Evolutionary conservation across 2,113 vertebrate genomes (phyloP).

Genomic region (Cnemophilus loriae): DNA sequence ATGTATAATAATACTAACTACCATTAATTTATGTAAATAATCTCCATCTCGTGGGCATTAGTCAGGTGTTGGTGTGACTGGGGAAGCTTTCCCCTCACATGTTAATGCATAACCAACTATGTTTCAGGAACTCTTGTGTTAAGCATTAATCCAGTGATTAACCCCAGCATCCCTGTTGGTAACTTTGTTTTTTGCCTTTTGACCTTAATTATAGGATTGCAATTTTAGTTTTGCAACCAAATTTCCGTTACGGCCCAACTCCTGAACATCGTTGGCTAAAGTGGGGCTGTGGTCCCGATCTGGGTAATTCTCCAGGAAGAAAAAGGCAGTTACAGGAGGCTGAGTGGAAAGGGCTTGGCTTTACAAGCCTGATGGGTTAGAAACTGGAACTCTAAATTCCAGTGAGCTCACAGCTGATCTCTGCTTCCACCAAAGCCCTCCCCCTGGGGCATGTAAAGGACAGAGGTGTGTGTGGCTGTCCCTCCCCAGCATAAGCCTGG

Average conservation of each 20-base stretch:
- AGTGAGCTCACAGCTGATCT: neutral
- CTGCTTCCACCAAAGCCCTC: neutral
- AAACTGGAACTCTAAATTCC: neutral
- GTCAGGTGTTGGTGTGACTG: neutral
- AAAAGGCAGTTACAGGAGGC: neutral
- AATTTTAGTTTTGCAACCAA: neutral
- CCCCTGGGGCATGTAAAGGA: neutral
- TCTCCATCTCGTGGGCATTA: neutral
- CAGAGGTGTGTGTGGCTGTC: neutral
- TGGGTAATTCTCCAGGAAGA: neutral
- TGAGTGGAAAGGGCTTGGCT: neutral
- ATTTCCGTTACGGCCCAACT: neutral
- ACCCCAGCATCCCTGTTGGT: neutral
- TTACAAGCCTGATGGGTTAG: neutral
- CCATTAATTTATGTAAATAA: neutral
- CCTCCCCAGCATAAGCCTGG: neutral
- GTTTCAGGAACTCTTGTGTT: neutral
- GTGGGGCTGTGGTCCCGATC: neutral
- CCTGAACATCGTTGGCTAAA: neutral
- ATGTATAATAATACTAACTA: neutral
- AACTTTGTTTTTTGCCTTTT: neutral
- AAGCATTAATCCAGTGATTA: neutral
- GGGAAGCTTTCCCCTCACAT: neutral
- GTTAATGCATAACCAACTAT: neutral
- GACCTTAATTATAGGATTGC: neutral